phyloP scores from a whole-genome alignment of 2,888 invertebrate species.

The Lasioglossum morio region DNA sequence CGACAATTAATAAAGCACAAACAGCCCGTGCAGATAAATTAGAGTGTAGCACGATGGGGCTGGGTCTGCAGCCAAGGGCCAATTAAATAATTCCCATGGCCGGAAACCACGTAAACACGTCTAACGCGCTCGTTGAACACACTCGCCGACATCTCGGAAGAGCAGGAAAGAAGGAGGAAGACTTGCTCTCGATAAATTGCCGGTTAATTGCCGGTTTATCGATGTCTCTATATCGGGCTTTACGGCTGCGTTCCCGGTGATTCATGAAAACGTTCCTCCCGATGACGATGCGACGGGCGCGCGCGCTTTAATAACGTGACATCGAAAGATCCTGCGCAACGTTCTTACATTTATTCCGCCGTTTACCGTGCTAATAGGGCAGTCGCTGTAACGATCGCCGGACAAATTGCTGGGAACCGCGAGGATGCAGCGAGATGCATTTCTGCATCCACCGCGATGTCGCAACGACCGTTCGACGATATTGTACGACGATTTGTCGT shows the following conservation, averaged over 20 bases:
- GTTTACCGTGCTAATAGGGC: neutral
- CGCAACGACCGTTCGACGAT: neutral
- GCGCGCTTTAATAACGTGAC: constrained; percentile 8
- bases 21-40: neutral
- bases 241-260: neutral
- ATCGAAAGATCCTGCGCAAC: constrained; percentile 6
- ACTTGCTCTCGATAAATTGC: constrained; percentile 22
- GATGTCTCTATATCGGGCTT: constrained; percentile 26
- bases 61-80: neutral
- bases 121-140: neutral
- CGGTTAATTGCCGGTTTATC: constrained; percentile 45
- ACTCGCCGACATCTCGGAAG: neutral
- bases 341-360: neutral
- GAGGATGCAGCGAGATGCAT: neutral
- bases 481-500: neutral
- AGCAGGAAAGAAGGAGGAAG: neutral
- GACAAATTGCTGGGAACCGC: neutral
- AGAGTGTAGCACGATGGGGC: neutral
- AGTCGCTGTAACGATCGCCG: neutral
- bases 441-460: neutral
- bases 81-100: neutral
- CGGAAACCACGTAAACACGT: neutral
- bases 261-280: neutral
- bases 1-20: neutral
- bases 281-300: neutral